A percentile compares a stretch with the other conserved stretches of the same genome.
phyloP scores from a whole-genome alignment of 2,113 vertebrate species.

The Dicentrarchus labrax region DNA sequence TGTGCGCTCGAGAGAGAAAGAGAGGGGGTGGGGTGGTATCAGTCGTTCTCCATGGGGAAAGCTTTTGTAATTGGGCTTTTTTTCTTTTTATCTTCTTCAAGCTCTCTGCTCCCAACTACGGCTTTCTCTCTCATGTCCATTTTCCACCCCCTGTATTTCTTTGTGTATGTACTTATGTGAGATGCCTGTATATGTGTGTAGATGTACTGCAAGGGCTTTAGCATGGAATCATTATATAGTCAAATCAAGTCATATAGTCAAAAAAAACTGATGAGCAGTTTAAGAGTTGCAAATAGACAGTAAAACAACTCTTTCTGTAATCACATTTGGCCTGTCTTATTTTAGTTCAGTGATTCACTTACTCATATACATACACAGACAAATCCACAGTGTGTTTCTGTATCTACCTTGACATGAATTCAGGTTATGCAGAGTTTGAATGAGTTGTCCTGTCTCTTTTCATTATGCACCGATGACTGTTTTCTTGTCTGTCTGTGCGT shows the following conservation, averaged over 20 bases:
- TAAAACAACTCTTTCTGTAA: background rate
- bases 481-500: constrained; percentile 1
- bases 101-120: background rate
- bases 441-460: constrained; percentile 54
- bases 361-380: background rate
- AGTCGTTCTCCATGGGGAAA: no score
- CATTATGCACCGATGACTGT: constrained; percentile 26
- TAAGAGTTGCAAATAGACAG: background rate
- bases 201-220: background rate
- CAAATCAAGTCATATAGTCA: no score
- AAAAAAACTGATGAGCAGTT: background rate
- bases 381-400: constrained; percentile 7
- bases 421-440: constrained; percentile 55
- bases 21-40: background rate
- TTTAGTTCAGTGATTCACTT: constrained; percentile 36
- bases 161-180: background rate
- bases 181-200: background rate
- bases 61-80: constrained; percentile 21
- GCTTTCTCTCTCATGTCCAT: background rate
- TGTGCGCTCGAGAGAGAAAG: constrained; percentile 9
- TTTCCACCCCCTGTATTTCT: background rate
- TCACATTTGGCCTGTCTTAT: constrained; percentile 25
- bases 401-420: constrained; percentile 26
- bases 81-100: background rate
- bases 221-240: background rate